These are phyloP conservation scores for Platycnemis pennipes DNA, from an alignment of 2,888 invertebrate genomes.

Conservation along the genomic window DNA sequence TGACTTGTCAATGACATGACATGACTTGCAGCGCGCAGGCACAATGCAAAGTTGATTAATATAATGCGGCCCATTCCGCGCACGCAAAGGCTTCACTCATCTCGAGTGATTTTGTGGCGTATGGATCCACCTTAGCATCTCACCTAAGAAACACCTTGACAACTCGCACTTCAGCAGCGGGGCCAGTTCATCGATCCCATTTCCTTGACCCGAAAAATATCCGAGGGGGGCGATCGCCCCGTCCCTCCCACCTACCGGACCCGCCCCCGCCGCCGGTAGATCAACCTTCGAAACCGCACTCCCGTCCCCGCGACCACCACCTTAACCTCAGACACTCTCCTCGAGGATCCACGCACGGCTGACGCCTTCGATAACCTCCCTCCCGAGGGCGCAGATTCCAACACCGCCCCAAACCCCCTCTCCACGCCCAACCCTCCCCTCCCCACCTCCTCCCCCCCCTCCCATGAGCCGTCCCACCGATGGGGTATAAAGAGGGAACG, in stretches of 20 bases:
- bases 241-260: background rate
- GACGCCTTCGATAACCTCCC: background rate
- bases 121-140: too few relatives aligned
- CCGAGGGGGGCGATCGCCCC: background rate
- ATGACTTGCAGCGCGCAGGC: too few relatives aligned
- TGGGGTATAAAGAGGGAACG: background rate
- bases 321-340: conserved; percentile 34
- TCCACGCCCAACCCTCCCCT: background rate
- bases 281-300: background rate
- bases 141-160: too few relatives aligned
- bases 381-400: conserved; percentile 30
- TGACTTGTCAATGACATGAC: too few relatives aligned
- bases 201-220: background rate
- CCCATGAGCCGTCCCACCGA: background rate
- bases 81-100: too few relatives aligned
- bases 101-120: too few relatives aligned
- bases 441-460: background rate
- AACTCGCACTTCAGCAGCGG: too few relatives aligned
- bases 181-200: background rate
- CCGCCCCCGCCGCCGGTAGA: background rate
- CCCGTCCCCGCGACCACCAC: background rate
- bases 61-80: too few relatives aligned
- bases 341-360: background rate
- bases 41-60: too few relatives aligned
- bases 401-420: background rate